Conservation (phyloP, 1,140 invertebrate species). For the Lucilia sericata region DNA sequence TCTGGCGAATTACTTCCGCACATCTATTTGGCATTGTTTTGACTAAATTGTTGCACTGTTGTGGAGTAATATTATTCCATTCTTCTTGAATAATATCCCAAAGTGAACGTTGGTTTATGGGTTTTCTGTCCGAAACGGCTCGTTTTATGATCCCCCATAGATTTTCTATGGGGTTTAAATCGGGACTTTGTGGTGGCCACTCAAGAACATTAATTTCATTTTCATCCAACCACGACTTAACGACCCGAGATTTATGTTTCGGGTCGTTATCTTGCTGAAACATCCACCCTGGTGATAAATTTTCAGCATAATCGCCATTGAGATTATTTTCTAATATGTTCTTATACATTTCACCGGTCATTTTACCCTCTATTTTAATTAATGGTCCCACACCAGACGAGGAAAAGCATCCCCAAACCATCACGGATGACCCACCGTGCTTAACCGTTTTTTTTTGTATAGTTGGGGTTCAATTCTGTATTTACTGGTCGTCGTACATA, state of each 20-base stretch:
- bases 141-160: conserved; percentile 49
- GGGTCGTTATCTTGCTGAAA: conserved; percentile 59
- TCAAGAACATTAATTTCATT: conserved; percentile 51
- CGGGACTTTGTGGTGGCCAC: conserved; percentile 60
- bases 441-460: conserved; percentile 53
- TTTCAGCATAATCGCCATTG: conserved; percentile 48
- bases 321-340: conserved; percentile 51
- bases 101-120: not conserved
- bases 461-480: not conserved
- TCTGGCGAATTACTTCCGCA: not conserved
- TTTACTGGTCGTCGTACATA: not conserved
- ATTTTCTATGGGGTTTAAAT: conserved; percentile 63
- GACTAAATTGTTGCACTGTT: not conserved
- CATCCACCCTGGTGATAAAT: conserved; percentile 53
- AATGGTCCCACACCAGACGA: conserved; percentile 49
- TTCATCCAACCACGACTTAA: conserved; percentile 49
- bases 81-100: conserved; percentile 6
- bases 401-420: conserved; percentile 55
- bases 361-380: conserved; percentile 51
- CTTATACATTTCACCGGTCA: conserved; percentile 48
- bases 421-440: conserved; percentile 51
- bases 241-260: conserved; percentile 52
- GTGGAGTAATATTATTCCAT: conserved; percentile 1
- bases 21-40: not conserved
- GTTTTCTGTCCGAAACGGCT: not conserved